Conservation (phyloP, 1,140 invertebrate genomes). For the Centruroides sculpturatus region DNA sequence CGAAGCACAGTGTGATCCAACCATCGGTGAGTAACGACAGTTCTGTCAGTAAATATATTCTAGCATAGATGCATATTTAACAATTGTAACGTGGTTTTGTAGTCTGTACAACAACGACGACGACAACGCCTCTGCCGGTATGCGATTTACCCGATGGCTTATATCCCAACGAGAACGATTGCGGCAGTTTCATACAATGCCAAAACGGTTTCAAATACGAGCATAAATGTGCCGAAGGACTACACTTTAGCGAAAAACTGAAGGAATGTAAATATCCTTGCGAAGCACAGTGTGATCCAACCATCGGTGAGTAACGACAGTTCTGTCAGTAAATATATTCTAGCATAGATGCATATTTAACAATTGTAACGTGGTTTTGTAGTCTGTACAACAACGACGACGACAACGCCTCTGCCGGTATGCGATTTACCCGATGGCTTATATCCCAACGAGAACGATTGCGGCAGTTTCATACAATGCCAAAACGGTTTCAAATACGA, state of each 20-base stretch:
- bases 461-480: not conserved
- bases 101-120: not conserved
- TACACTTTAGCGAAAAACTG: conserved; percentile 37
- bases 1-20: not conserved
- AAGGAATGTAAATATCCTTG: conserved; percentile 36
- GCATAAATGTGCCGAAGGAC: conserved; percentile 30
- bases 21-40: too few species aligned
- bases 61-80: too few species aligned
- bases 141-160: not conserved
- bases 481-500: not conserved
- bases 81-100: too few species aligned
- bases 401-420: not conserved
- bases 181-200: not conserved
- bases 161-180: not conserved
- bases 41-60: too few species aligned
- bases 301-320: too few species aligned
- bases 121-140: not conserved
- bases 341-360: too few species aligned
- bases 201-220: not conserved
- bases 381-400: not conserved
- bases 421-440: not conserved
- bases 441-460: not conserved
- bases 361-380: too few species aligned
- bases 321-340: too few species aligned
- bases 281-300: not conserved